Evolutionary conservation across 2,113 vertebrate genomes (phyloP).

Genomic region (Thamnaconus septentrionalis): DNA sequence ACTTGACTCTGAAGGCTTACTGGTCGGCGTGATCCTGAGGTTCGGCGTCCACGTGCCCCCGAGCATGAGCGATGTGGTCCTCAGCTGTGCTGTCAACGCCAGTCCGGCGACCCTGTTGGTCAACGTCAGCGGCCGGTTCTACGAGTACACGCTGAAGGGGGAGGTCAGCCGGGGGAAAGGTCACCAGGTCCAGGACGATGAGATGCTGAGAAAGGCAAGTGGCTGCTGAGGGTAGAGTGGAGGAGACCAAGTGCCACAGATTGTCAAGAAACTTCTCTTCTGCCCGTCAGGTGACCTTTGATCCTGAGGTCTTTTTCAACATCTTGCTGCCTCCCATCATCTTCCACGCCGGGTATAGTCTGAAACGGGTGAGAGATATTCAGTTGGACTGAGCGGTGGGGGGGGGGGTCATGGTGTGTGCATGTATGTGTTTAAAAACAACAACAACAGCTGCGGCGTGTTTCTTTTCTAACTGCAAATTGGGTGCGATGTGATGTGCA

Average conservation of each 20-base stretch:
- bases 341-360: conserved; percentile 97
- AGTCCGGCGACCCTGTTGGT: conserved; percentile 90
- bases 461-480: too few species aligned
- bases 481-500: too few species aligned
- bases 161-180: conserved; percentile 87
- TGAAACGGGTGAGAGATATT: conserved; percentile 86
- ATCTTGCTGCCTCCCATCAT: conserved; percentile 98
- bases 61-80: conserved; percentile 82
- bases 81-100: conserved; percentile 86
- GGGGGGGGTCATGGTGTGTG: too few species aligned
- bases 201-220: conserved; percentile 91
- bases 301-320: conserved; percentile 98
- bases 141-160: conserved; percentile 93
- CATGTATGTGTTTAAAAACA: too few species aligned
- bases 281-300: conserved; percentile 89
- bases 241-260: not conserved
- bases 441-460: too few species aligned
- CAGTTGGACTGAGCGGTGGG: not conserved
- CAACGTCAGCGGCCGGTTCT: conserved; percentile 92
- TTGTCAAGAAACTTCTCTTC: not conserved
- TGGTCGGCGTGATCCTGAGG: conserved; percentile 91
- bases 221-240: not conserved
- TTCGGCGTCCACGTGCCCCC: conserved; percentile 90
- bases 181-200: conserved; percentile 88
- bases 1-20: conserved; percentile 77